Percentiles rank a stretch among this genome's conserved stretches.
These are phyloP conservation scores for Lonchura striata DNA, from an alignment of 2,113 vertebrate genomes.

Conservation along the genomic window DNA sequence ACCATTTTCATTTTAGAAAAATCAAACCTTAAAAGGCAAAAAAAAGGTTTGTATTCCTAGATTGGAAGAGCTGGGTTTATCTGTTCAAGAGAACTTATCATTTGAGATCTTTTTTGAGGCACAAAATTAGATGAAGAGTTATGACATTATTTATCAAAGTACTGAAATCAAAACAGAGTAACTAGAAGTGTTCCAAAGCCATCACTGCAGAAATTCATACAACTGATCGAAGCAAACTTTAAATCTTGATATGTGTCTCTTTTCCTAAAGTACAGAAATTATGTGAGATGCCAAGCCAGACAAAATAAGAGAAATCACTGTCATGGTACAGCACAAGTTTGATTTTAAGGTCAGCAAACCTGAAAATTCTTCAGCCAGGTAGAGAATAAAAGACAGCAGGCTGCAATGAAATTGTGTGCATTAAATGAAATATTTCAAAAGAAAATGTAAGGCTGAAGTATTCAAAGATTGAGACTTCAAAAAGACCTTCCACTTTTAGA, in stretches of 20 bases:
- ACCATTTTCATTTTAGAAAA: slow-evolving; percentile 21
- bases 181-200: neutral
- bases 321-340: neutral
- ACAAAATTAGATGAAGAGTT: neutral
- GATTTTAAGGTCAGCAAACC: neutral
- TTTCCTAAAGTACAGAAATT: neutral
- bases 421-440: neutral
- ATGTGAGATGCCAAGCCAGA: neutral
- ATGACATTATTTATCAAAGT: neutral
- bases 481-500: neutral
- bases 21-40: slow-evolving; percentile 46
- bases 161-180: neutral
- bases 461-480: neutral
- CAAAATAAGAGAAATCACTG: neutral
- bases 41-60: neutral
- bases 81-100: neutral
- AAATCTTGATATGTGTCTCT: neutral
- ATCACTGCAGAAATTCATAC: neutral
- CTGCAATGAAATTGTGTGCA: neutral
- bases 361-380: neutral
- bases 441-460: neutral
- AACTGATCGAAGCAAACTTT: neutral
- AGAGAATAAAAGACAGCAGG: neutral
- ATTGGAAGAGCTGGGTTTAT: neutral
- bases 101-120: neutral